Conservation (phyloP, 2,888 invertebrate species). For the Limnephilus lunatus region DNA sequence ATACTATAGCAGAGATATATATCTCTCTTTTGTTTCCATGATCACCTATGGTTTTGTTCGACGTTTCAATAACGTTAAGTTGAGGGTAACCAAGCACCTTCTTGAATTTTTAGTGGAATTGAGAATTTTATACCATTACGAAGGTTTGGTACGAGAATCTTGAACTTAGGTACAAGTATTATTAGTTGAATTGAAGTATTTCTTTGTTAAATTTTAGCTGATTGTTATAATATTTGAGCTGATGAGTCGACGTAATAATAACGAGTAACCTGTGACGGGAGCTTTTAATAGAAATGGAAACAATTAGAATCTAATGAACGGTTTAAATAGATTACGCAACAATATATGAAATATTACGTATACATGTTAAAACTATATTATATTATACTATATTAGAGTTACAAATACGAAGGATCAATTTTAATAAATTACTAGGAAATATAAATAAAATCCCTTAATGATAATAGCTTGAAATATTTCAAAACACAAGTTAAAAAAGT, state of each 20-base stretch:
- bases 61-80: background rate
- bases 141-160: background rate
- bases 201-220: background rate
- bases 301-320: background rate
- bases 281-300: background rate
- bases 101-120: background rate
- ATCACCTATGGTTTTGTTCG: no score
- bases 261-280: background rate
- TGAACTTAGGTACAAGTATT: background rate
- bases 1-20: no score
- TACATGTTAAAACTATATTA: background rate
- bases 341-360: no score
- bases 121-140: background rate
- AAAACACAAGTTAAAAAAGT: no score
- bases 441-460: no score
- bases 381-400: no score
- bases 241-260: background rate
- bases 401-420: no score
- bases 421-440: no score
- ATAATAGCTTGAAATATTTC: no score
- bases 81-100: background rate
- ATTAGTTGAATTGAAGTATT: background rate
- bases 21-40: no score
- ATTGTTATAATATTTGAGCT: background rate
- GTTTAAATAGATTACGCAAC: background rate